Evolutionary conservation across 2,113 vertebrate genomes (phyloP), one percentile per base, ranked within the genome.

Genomic region (Nettapus auritus): DNA sequence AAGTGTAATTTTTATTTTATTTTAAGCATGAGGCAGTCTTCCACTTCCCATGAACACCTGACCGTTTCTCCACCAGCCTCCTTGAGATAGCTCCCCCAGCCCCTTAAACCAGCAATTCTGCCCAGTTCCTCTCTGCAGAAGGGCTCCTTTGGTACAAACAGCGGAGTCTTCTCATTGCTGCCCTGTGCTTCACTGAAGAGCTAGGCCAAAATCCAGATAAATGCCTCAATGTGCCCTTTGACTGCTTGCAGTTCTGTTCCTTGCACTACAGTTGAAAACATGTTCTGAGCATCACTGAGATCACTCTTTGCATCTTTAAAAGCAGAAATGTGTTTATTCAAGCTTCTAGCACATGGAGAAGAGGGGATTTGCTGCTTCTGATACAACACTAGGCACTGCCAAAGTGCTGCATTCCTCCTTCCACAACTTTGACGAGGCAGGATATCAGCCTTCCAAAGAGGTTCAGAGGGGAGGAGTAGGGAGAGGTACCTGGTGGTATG

Each of bases 21-120:
- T 13, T 26, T 8, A 9, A 46, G 8, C 7, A 26, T 1, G 28
- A 12, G 28, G 9, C 7, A 22, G 18, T 42, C 20, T 84, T 85
- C 15, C 2, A 2, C 64, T 88, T 83, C n/a, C 66, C 0, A 0
- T 16, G 1, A 3, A 66, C 86, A 42, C 8, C 11, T 68, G 13
- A 18, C 17, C 12, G 36, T 74, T 67, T 76, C 9, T 52, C 23
- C 18, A 11, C 18, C 1, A 15, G 12, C 22, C 2, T 89, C 34
- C 22, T 34, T 50, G 55, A 93, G 22, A 26, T 74, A n/a, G 12
- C 6, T 59, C 76, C 57, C 68, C 42, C 46, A 62, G 12, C 2
- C 2, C 16, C 42, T 36, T 40, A n/a, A 70, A 64, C 21, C 26
- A 81, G 23, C 26, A 74, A 1, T 33, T 29, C 44, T 69, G 14